phyloP scores from a whole-genome alignment of 2,113 vertebrate genomes.

The Anoplopoma fimbria region DNA sequence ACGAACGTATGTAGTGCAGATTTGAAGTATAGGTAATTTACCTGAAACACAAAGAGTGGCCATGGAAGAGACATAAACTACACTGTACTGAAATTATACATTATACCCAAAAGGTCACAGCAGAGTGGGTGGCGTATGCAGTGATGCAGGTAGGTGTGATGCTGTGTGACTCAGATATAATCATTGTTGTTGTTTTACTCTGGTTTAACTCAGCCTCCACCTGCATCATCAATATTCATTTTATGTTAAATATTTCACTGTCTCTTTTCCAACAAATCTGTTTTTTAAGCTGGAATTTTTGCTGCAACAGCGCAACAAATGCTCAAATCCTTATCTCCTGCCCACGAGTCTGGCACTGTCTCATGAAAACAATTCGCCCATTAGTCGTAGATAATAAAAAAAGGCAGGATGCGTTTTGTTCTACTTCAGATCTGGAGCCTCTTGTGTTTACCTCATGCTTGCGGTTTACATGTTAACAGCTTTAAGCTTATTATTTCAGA shows the following conservation, averaged over 20 bases:
- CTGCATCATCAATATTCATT: constrained; percentile 48
- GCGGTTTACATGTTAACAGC: constrained; percentile 42
- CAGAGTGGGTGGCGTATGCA: constrained; percentile 26
- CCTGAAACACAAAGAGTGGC: not conserved
- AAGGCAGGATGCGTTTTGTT: constrained; percentile 18
- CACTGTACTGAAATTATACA: constrained; percentile 7
- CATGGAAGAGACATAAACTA: constrained; percentile 13
- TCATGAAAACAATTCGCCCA: constrained; percentile 52
- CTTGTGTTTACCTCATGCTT: constrained; percentile 54
- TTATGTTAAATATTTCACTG: constrained; percentile 41
- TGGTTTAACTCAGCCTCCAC: constrained; percentile 7
- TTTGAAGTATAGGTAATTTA: not conserved
- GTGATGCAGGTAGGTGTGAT: constrained; percentile 14
- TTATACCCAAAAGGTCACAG: constrained; percentile 42
- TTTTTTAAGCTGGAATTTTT: constrained; percentile 32
- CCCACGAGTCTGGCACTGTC: constrained; percentile 58
- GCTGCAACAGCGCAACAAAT: constrained; percentile 49
- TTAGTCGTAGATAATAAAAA: constrained; percentile 61
- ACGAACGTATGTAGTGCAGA: not conserved
- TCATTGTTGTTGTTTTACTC: constrained; percentile 28
- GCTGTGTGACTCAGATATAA: constrained; percentile 38
- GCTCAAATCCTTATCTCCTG: constrained; percentile 52
- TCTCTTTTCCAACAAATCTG: constrained; percentile 33
- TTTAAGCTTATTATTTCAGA: constrained; percentile 54
- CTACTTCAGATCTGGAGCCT: constrained; percentile 29